These are phyloP conservation scores for Hydrophis major DNA, from an alignment of 2,797 vertebrate genomes.

Conservation along the genomic window DNA sequence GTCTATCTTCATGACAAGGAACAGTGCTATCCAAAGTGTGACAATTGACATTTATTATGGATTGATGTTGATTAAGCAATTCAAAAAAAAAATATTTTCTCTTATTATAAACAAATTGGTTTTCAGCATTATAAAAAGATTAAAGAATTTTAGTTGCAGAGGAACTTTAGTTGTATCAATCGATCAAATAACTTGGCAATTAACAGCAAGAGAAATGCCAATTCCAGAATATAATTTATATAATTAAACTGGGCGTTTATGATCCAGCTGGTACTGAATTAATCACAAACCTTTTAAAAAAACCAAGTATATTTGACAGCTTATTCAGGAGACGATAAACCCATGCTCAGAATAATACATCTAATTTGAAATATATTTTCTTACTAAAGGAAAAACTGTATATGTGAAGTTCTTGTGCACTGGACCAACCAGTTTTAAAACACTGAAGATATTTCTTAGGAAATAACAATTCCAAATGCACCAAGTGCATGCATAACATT, in stretches of 20 bases:
- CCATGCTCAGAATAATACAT: not conserved
- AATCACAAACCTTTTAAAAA: not conserved
- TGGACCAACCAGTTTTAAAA: constrained; percentile 10
- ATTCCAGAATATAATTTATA: not conserved
- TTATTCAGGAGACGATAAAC: not conserved
- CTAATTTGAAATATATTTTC: not conserved
- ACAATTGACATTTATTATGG: not conserved
- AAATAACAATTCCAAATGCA: constrained; percentile 6
- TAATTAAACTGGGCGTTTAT: not conserved
- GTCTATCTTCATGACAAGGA: not conserved
- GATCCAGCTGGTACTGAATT: not conserved
- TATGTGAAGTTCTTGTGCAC: not conserved
- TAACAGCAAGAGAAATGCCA: not conserved
- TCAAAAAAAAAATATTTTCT: not conserved
- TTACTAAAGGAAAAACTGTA: not conserved
- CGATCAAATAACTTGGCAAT: not conserved
- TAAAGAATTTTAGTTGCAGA: not conserved
- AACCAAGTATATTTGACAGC: not conserved
- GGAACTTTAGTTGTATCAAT: not conserved
- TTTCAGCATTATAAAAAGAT: not conserved
- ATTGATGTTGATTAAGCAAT: not conserved
- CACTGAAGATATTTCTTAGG: not conserved
- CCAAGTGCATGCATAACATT: not conserved
- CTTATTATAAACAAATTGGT: not conserved
- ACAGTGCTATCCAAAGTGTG: not conserved